Conservation (phyloP, 2,888 invertebrate genomes). For the Arctia plantaginis region DNA sequence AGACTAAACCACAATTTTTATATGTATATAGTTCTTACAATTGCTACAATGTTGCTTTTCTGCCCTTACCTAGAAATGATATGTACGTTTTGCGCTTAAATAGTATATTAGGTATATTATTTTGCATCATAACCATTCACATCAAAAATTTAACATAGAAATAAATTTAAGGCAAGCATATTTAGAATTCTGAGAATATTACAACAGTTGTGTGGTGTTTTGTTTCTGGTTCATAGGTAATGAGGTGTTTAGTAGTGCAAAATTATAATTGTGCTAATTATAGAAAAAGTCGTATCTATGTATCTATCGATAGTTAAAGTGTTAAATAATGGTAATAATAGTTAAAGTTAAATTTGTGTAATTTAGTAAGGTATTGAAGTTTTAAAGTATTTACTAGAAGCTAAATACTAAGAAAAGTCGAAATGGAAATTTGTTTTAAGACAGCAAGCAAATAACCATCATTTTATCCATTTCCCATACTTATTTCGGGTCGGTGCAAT, state of each 20-base stretch:
- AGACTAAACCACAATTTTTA: not conserved
- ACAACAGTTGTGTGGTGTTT: constrained; percentile 74
- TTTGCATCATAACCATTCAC: constrained; percentile 40
- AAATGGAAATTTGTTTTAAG: not conserved
- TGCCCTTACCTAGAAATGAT: constrained; percentile 26
- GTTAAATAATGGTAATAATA: no score
- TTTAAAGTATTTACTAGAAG: not conserved
- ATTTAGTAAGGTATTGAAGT: not conserved
- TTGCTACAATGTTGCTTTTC: constrained; percentile 10
- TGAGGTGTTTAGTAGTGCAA: constrained; percentile 44
- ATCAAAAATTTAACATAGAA: constrained; percentile 55
- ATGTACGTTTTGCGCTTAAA: constrained; percentile 17
- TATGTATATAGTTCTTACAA: not conserved
- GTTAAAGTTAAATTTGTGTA: not conserved
- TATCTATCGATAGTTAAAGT: constrained; percentile 4
- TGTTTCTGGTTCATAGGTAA: constrained; percentile 71
- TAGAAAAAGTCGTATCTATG: constrained; percentile 17
- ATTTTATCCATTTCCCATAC: not conserved
- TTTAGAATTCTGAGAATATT: constrained; percentile 76
- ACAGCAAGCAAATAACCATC: not conserved
- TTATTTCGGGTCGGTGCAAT: not conserved
- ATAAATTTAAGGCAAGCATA: constrained; percentile 69
- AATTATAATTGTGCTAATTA: constrained; percentile 31
- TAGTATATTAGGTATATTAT: constrained; percentile 40
- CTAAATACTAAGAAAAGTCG: not conserved